phyloP scores from a whole-genome alignment of 1,140 invertebrate species.

The Lanistes nyassanus region DNA sequence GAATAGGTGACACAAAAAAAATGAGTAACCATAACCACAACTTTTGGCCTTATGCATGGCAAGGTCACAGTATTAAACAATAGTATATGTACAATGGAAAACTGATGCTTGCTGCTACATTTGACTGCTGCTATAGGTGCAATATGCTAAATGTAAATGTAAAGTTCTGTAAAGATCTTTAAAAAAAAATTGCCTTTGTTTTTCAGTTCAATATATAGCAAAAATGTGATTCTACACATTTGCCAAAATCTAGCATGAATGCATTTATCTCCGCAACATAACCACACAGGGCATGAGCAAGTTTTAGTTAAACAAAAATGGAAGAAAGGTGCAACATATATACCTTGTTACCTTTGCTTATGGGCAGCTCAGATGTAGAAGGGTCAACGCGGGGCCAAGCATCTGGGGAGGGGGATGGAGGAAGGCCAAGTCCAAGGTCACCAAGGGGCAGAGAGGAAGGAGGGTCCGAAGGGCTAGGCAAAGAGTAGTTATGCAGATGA shows the following conservation, averaged over 20 bases:
- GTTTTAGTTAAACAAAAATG: conserved; percentile 15
- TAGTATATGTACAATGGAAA: too few relatives aligned
- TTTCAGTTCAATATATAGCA: too few relatives aligned
- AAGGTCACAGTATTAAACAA: too few relatives aligned
- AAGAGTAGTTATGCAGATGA: conserved; percentile 29
- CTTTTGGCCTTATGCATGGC: too few relatives aligned
- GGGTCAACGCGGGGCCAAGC: conserved; percentile 13
- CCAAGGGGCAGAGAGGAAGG: conserved; percentile 8
- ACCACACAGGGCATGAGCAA: neutral
- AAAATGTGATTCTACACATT: neutral
- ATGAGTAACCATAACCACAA: too few relatives aligned
- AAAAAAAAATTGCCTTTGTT: neutral
- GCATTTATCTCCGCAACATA: conserved; percentile 2
- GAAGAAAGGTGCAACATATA: conserved; percentile 32
- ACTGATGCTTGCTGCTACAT: too few relatives aligned
- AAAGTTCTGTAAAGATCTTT: neutral
- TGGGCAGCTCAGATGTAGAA: conserved; percentile 26
- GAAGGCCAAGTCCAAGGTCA: conserved; percentile 21
- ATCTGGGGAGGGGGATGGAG: conserved; percentile 22
- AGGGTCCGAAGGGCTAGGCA: conserved; percentile 21
- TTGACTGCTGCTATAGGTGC: too few relatives aligned
- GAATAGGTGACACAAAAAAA: too few relatives aligned
- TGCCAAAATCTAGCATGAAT: conserved; percentile 3
- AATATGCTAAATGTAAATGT: too few relatives aligned
- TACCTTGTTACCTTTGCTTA: conserved; percentile 46